phyloP scores from a whole-genome alignment of 2,113 vertebrate genomes.

The Grantiella picta region DNA sequence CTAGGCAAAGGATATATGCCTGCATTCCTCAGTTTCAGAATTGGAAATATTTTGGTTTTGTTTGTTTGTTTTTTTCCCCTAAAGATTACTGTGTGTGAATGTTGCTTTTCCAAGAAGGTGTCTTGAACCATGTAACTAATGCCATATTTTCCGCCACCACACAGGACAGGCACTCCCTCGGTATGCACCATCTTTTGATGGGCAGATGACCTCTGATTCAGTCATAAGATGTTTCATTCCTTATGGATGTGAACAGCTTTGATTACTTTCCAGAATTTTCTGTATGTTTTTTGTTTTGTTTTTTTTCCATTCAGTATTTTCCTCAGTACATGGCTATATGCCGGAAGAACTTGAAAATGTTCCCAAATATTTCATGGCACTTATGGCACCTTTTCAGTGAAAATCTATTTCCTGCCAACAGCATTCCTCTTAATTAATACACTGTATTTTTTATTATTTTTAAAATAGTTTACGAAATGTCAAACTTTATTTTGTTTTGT shows the following conservation, averaged over 20 bases:
- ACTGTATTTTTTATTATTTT: neutral
- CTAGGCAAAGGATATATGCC: neutral
- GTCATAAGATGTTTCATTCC: neutral
- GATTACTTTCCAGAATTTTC: neutral
- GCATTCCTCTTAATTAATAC: neutral
- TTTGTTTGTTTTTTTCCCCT: neutral
- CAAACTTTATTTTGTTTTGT: neutral
- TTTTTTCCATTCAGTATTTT: neutral
- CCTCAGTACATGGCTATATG: neutral
- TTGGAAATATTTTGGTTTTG: neutral
- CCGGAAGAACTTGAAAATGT: neutral
- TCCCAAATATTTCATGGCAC: neutral
- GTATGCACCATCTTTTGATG: neutral
- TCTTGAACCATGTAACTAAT: neutral
- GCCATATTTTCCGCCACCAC: accelerated
- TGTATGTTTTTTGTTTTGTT: neutral
- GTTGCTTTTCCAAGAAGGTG: neutral
- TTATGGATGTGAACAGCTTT: neutral
- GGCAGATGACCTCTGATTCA: neutral
- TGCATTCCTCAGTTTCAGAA: neutral
- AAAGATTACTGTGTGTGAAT: neutral
- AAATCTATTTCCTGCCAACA: neutral
- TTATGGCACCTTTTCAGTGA: neutral
- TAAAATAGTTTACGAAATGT: neutral
- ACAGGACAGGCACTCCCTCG: neutral